A percentile compares a stretch with the other conserved stretches of the same genome.
Evolutionary conservation across 2,888 invertebrate genomes (phyloP).

Genomic region (Rhingia campestris): DNA sequence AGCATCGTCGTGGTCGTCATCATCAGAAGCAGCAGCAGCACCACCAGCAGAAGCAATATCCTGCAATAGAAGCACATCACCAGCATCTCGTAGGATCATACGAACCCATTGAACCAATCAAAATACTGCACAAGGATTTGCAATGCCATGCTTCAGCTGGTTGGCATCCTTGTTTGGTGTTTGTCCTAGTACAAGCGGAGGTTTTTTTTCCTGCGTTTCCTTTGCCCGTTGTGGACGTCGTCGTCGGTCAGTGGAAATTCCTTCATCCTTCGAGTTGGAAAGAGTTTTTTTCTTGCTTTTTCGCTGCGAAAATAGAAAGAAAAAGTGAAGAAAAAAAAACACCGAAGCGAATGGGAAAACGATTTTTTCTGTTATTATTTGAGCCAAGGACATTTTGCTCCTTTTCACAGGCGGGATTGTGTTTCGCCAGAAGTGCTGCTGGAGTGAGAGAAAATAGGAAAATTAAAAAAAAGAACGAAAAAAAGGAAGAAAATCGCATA

Average conservation of each 20-base stretch:
- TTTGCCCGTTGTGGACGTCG: neutral
- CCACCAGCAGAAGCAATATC: conserved; percentile 15
- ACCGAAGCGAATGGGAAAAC: conserved; percentile 61
- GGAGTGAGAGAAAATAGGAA: conserved; percentile 59
- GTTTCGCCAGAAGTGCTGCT: conserved; percentile 32
- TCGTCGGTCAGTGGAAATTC: conserved; percentile 59
- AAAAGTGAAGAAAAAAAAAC: conserved; percentile 5
- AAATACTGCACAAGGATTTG: conserved; percentile 74
- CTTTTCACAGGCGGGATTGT: conserved; percentile 44
- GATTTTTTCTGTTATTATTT: conserved; percentile 72
- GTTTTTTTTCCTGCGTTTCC: conserved; percentile 22
- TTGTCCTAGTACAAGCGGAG: conserved; percentile 34
- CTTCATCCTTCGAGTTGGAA: conserved; percentile 53
- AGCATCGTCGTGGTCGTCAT: conserved; percentile 40
- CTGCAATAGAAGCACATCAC: conserved; percentile 47
- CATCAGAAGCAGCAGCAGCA: conserved; percentile 13
- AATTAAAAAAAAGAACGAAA: conserved; percentile 66
- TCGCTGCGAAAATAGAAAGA: conserved; percentile 54
- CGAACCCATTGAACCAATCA: conserved; percentile 73
- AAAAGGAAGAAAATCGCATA: conserved; percentile 63
- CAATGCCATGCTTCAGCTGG: conserved; percentile 69
- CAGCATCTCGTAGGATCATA: conserved; percentile 68
- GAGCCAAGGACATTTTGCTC: conserved; percentile 72
- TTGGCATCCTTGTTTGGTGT: conserved; percentile 71
- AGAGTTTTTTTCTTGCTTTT: conserved; percentile 21